Evolutionary conservation across 1,140 invertebrate genomes (phyloP).

Genomic region (Phymastichus coffea): DNA sequence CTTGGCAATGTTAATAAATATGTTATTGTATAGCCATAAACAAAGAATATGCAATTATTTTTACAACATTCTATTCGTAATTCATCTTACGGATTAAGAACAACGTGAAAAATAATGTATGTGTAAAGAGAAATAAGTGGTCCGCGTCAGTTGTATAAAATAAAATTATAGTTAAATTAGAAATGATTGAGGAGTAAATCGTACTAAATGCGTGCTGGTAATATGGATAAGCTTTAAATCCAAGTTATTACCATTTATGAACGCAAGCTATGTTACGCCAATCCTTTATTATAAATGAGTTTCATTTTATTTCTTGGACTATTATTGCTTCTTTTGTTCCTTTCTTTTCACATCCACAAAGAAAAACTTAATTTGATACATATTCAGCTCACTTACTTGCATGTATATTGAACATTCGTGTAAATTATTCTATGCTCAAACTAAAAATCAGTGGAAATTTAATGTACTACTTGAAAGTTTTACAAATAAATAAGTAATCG

Average conservation of each 20-base stretch:
- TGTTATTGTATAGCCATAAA: constrained; percentile 43
- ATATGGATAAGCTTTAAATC: constrained; percentile 32
- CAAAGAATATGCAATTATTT: constrained; percentile 40
- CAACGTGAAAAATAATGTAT: not conserved
- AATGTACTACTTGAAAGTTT: too few relatives aligned
- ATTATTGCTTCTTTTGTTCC: constrained; percentile 31
- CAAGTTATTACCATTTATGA: constrained; percentile 47
- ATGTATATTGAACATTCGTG: too few relatives aligned
- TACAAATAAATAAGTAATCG: too few relatives aligned
- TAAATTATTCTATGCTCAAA: too few relatives aligned
- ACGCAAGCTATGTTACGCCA: constrained; percentile 47
- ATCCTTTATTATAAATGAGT: constrained; percentile 49
- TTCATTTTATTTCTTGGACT: constrained; percentile 44
- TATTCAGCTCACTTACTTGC: too few relatives aligned
- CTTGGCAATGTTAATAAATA: constrained; percentile 44
- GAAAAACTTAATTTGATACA: too few relatives aligned
- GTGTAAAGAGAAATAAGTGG: constrained; percentile 9
- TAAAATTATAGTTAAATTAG: constrained; percentile 23
- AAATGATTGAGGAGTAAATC: constrained; percentile 13
- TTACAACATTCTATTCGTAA: constrained; percentile 34
- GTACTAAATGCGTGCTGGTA: constrained; percentile 33
- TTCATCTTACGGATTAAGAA: constrained; percentile 12
- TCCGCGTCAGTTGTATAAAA: constrained; percentile 6
- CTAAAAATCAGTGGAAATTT: too few relatives aligned
- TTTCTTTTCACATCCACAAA: too few relatives aligned